Base-by-base conservation (phyloP, 2,797 vertebrate species). In the Serranus cabrilla region DNA sequence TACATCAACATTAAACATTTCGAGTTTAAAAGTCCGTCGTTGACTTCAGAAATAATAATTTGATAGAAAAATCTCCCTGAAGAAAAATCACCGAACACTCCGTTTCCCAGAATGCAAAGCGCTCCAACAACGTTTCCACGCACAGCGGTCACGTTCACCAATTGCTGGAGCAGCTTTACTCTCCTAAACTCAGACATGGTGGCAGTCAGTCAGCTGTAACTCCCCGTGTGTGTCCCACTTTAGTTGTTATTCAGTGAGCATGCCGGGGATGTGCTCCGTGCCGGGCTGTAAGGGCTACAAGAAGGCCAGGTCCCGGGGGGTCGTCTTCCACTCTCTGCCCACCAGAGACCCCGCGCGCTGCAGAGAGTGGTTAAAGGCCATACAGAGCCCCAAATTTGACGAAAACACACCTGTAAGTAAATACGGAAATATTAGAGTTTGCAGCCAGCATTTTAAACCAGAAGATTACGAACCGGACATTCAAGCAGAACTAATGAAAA, bases 261-360 rank as follows among this genome's bases (percentile, higher is more conserved):
- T 78, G 68, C 47, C 60, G 61, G 60, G 61, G 11, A 59, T 71
- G 67, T 71, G 75, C 61, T 71, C 75, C 0, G 75, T 78, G 11
- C 68, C 67, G 7, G 75, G 75, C 60, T 78, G 75, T n/a, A 71
- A 46, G 61, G 67, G 67, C 54, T 77, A 71, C 67, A 71, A 21
- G 60, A 70, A 70, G 66, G 67, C 75, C 1, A 0, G 54, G 47
- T 59, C 67, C 46, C 47, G 55, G 1, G 67, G 75, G 3, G 75
- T 71, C 13, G 52, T 77, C 0, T 59, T 77, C 31, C 75, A 71
- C 45, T 47, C 60, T n/a, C 49, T 78, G 31, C 60, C 75, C 0
- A 65, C 55, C 1, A 60, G 60, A 47, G 75, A 78, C 68, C 54
- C 47, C 21, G 21, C 9, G 14, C 47, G 68, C 7, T 71, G 75